Evolutionary conservation across 2,113 vertebrate genomes (phyloP).

Genomic region (Typhlomys cinereus): DNA sequence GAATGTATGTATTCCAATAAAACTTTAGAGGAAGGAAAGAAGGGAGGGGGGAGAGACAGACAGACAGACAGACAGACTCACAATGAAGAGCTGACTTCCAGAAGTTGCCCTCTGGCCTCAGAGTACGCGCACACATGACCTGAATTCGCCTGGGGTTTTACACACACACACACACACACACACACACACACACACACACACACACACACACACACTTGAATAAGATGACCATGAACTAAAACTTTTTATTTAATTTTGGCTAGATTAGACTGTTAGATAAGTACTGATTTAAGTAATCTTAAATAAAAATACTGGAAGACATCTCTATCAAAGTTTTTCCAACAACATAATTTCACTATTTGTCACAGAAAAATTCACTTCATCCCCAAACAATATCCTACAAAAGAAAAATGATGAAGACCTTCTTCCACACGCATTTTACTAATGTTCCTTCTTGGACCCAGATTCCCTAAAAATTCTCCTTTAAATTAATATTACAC

Average conservation of each 20-base stretch:
- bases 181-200: too few relatives aligned
- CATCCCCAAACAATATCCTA: neutral
- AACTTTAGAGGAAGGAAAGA: too few relatives aligned
- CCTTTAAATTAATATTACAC: neutral
- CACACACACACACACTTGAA: too few relatives aligned
- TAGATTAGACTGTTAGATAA: neutral
- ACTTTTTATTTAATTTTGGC: neutral
- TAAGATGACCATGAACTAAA: too few relatives aligned
- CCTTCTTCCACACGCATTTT: neutral
- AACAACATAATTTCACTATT: neutral
- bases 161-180: too few relatives aligned
- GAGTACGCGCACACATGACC: too few relatives aligned
- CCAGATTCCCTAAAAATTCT: neutral
- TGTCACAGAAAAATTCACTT: slow-evolving; percentile 26
- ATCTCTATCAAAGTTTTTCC: neutral
- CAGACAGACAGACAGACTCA: too few relatives aligned
- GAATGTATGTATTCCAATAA: too few relatives aligned
- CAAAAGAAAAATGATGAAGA: neutral
- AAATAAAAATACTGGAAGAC: slow-evolving; percentile 17
- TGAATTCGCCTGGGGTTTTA: too few relatives aligned
- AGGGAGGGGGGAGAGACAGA: too few relatives aligned
- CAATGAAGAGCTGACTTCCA: too few relatives aligned
- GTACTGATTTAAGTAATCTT: neutral
- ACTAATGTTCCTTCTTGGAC: neutral
- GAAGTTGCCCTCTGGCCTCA: too few relatives aligned